These are phyloP conservation scores for Dichetophora obliterata DNA, from an alignment of 2,888 invertebrate genomes.

Conservation along the genomic window DNA sequence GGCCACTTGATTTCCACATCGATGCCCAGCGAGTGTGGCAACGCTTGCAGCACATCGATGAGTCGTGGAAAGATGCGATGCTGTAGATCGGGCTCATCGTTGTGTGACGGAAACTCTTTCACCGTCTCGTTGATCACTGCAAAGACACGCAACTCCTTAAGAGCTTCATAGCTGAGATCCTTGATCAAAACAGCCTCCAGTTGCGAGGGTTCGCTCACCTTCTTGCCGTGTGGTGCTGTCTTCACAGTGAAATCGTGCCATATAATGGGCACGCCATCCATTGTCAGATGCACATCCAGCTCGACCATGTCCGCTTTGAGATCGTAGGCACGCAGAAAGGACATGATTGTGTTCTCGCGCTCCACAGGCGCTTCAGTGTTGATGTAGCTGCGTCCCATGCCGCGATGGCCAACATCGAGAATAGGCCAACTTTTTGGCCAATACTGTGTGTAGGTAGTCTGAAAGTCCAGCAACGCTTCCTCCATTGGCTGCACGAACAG, in stretches of 20 bases:
- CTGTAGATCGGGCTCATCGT: constrained; percentile 83
- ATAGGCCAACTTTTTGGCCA: constrained; percentile 90
- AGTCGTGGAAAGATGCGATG: constrained; percentile 96
- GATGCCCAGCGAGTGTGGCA: constrained; percentile 92
- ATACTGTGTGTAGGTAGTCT: constrained; percentile 83
- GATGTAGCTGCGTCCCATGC: constrained; percentile 89
- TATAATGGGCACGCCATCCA: constrained; percentile 93
- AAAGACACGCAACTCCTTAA: constrained; percentile 90
- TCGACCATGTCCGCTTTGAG: constrained; percentile 98
- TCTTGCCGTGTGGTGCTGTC: constrained; percentile 78
- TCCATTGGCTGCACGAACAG: constrained; percentile 68
- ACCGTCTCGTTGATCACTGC: constrained; percentile 78
- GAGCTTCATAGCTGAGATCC: constrained; percentile 90
- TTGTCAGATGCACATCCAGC: constrained; percentile 97
- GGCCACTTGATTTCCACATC: constrained; percentile 99
- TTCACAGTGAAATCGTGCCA: constrained; percentile 92
- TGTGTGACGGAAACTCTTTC: constrained; percentile 77
- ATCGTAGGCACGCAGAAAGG: constrained; percentile 88
- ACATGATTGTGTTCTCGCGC: constrained; percentile 93
- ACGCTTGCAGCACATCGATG: constrained; percentile 82
- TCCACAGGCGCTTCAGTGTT: constrained; percentile 78
- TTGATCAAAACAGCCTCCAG: constrained; percentile 93
- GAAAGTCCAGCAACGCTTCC: constrained; percentile 76
- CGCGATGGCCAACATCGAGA: constrained; percentile 94
- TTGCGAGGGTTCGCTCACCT: constrained; percentile 82